A percentile compares a stretch with the other conserved stretches of the same genome.
Conservation (phyloP, 2,888 invertebrate species). For the Orgyia antiqua region DNA sequence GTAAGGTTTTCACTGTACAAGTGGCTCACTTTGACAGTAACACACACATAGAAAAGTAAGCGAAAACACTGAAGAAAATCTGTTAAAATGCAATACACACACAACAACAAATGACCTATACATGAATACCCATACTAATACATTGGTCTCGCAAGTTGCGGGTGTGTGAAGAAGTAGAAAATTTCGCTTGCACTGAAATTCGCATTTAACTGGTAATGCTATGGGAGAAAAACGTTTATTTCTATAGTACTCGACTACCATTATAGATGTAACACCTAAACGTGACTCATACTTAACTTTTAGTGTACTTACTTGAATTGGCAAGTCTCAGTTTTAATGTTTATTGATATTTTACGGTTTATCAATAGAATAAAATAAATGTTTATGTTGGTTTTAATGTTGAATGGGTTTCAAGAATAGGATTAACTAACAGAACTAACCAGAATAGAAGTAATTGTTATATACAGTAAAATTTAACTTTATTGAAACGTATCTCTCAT, state of each 20-base stretch:
- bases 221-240: constrained; percentile 36
- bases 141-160: constrained; percentile 13
- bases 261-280: constrained; percentile 33
- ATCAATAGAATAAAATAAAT: constrained; percentile 5
- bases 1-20: constrained; percentile 22
- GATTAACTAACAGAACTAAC: too few relatives aligned
- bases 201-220: constrained; percentile 29
- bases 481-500: too few relatives aligned
- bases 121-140: constrained; percentile 4
- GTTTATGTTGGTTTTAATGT: constrained; percentile 1
- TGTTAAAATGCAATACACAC: constrained; percentile 9
- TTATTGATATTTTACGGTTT: constrained; percentile 18
- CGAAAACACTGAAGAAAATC: constrained; percentile 9
- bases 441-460: too few relatives aligned
- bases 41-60: constrained; percentile 10
- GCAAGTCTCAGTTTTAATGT: constrained; percentile 21
- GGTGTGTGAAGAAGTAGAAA: constrained; percentile 10
- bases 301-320: constrained; percentile 26
- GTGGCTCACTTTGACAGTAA: constrained; percentile 22
- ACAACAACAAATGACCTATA: constrained; percentile 1
- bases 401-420: constrained; percentile 2
- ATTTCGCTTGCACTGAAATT: constrained; percentile 20
- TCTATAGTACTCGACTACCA: constrained; percentile 34
- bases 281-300: constrained; percentile 33
- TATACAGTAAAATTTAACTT: too few relatives aligned